Conservation (phyloP, 2,797 vertebrate species). For the Enteromius fasciolatus region DNA sequence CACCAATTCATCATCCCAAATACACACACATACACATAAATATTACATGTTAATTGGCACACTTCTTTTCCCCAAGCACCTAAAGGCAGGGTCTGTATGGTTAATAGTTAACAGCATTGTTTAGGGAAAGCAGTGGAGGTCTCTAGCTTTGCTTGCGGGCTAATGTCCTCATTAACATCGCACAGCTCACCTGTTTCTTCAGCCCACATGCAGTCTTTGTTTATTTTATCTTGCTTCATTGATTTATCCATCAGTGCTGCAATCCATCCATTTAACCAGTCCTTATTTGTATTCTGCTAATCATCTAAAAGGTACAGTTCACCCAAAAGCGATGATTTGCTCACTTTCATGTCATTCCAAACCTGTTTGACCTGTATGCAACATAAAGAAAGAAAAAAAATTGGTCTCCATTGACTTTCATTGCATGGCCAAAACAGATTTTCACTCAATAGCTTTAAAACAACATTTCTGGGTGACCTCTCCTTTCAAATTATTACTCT, state of each 20-base stretch:
- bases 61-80: conserved; percentile 9
- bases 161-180: conserved; percentile 49
- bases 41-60: conserved; percentile 38
- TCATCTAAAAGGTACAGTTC: conserved; percentile 8
- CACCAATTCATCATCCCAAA: conserved; percentile 24
- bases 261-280: conserved; percentile 48
- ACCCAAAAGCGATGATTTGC: background rate
- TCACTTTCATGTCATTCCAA: background rate
- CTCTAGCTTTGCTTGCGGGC: conserved; percentile 28
- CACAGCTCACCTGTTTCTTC: conserved; percentile 38
- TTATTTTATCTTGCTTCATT: conserved; percentile 45
- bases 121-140: conserved; percentile 6
- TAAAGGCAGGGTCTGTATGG: conserved; percentile 14
- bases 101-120: conserved; percentile 37
- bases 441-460: background rate
- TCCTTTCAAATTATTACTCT: conserved; percentile 4
- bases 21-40: conserved; percentile 17
- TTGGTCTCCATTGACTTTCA: background rate
- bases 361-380: background rate
- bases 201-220: conserved; percentile 18
- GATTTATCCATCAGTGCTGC: conserved; percentile 52
- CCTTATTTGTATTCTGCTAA: conserved; percentile 41
- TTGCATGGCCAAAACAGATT: background rate
- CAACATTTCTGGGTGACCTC: background rate
- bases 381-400: background rate